Conservation (phyloP, 1,140 invertebrate genomes). For the Drosophila triauraria region DNA sequence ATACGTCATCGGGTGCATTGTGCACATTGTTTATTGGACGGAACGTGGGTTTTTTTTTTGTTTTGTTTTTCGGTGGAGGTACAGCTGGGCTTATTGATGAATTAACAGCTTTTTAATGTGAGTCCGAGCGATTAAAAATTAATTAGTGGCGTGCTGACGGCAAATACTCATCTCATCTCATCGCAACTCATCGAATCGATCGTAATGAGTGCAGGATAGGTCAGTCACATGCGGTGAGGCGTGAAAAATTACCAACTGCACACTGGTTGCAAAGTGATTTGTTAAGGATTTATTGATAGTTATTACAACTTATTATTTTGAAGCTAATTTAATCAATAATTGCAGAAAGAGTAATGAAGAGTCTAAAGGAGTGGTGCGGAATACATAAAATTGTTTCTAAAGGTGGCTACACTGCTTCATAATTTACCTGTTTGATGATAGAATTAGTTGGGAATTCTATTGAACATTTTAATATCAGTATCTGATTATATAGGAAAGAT, state of each 20-base stretch:
- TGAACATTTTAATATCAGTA: no score
- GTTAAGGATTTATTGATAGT: no score
- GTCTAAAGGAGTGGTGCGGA: no score
- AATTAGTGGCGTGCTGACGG: constrained; percentile 32
- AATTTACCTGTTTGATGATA: no score
- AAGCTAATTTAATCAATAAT: no score
- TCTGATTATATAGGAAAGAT: no score
- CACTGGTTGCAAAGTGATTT: not conserved
- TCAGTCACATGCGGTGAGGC: constrained; percentile 43
- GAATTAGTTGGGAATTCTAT: no score
- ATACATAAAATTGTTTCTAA: no score
- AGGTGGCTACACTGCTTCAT: no score
- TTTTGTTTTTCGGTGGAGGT: not conserved
- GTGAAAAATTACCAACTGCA: constrained; percentile 24
- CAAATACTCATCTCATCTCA: constrained; percentile 5
- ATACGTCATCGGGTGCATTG: constrained; percentile 42
- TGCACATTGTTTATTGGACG: constrained; percentile 14
- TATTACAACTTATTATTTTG: no score
- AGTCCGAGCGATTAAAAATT: constrained; percentile 41
- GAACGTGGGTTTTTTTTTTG: not conserved
- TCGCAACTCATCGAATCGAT: not conserved
- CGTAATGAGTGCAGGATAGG: constrained; percentile 38
- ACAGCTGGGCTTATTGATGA: constrained; percentile 43
- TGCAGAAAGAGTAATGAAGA: no score
- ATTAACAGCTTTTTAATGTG: constrained; percentile 57